Evolutionary conservation across 2,888 invertebrate genomes (phyloP).

Genomic region (Anodontia alba): DNA sequence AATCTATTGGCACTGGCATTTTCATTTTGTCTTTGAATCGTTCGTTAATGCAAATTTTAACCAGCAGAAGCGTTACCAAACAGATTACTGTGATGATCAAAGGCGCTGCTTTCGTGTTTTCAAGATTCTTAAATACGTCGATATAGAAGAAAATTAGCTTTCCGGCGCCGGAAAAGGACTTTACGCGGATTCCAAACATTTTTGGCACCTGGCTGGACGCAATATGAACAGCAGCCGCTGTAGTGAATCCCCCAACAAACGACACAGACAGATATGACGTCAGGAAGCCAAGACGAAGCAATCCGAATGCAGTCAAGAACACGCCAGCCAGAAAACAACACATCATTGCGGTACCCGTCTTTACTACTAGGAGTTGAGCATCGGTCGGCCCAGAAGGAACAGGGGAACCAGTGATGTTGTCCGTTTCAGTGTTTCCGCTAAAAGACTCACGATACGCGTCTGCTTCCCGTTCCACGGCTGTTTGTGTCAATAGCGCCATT

Average conservation of each 20-base stretch:
- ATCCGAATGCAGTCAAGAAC: slow-evolving; percentile 64
- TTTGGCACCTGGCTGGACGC: slow-evolving; percentile 67
- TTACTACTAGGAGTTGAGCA: slow-evolving; percentile 39
- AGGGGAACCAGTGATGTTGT: background rate
- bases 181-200: slow-evolving; percentile 59
- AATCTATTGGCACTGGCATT: slow-evolving; percentile 81
- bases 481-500: slow-evolving; percentile 76
- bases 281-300: slow-evolving; percentile 68
- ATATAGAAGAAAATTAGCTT: slow-evolving; percentile 86
- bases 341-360: slow-evolving; percentile 47
- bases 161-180: slow-evolving; percentile 53
- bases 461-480: slow-evolving; percentile 64
- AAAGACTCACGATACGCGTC: slow-evolving; percentile 15
- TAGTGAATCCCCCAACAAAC: slow-evolving; percentile 75
- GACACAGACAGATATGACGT: slow-evolving; percentile 71
- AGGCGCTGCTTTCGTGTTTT: slow-evolving; percentile 88
- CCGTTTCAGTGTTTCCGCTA: background rate
- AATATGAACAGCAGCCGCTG: slow-evolving; percentile 70
- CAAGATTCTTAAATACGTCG: slow-evolving; percentile 87
- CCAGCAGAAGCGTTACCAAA: slow-evolving; percentile 88
- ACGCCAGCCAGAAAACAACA: slow-evolving; percentile 60
- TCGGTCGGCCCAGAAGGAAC: slow-evolving; percentile 26
- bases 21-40: slow-evolving; percentile 70
- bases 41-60: slow-evolving; percentile 76
- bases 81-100: slow-evolving; percentile 89